phyloP scores from a whole-genome alignment of 2,113 vertebrate genomes.

The Mormyrus lacerda region DNA sequence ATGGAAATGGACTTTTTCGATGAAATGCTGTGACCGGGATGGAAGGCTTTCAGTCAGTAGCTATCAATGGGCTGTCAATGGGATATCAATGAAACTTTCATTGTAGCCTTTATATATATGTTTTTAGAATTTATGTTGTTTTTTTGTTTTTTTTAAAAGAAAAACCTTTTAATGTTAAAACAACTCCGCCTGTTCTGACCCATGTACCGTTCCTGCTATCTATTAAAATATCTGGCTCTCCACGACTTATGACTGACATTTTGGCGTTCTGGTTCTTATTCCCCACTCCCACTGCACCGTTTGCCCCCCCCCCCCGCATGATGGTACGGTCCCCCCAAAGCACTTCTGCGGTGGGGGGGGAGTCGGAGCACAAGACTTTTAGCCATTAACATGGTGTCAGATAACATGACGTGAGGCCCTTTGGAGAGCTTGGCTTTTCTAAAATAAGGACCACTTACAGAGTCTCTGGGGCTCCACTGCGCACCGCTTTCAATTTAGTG shows the following conservation, averaged over 20 bases:
- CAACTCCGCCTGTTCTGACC: background rate
- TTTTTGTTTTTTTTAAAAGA: too few species aligned
- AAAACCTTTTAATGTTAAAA: background rate
- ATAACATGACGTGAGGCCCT: slow-evolving; percentile 39
- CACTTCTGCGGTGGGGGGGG: background rate
- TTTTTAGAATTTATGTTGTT: background rate
- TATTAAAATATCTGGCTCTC: background rate
- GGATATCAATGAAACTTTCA: background rate
- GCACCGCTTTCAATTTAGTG: slow-evolving; percentile 35
- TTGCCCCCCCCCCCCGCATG: background rate
- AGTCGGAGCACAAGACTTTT: slow-evolving; percentile 16
- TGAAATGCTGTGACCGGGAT: background rate
- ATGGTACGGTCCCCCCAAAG: background rate
- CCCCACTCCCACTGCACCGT: background rate
- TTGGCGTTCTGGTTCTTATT: background rate
- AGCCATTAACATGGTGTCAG: slow-evolving; percentile 48
- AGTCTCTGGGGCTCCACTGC: slow-evolving; percentile 39
- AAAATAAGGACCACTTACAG: slow-evolving; percentile 49
- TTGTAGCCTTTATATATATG: background rate
- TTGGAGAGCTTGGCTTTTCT: slow-evolving; percentile 39
- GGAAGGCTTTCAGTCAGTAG: background rate
- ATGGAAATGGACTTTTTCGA: background rate
- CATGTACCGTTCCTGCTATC: background rate
- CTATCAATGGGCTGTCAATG: background rate
- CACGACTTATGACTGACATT: background rate